Conservation (phyloP, 30 jellyfish, hydroid and myxozoan genomes). For the Pelagia noctiluca region DNA sequence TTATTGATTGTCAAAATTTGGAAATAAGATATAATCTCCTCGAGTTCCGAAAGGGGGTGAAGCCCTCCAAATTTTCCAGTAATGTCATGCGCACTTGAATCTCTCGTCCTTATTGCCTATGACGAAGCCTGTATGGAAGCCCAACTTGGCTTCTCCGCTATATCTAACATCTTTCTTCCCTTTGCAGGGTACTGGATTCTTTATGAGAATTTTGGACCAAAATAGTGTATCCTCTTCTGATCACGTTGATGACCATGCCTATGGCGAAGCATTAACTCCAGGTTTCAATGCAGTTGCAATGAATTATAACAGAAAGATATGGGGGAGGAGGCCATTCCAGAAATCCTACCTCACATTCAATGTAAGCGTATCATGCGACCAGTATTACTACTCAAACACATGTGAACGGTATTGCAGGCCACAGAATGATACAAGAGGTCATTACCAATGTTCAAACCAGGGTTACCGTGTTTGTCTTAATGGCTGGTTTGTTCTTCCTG, state of each 20-base stretch:
- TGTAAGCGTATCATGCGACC: background rate
- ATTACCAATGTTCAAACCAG: slow-evolving; percentile 17
- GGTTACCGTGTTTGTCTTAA: slow-evolving; percentile 14
- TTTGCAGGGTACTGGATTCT: slow-evolving; percentile 7
- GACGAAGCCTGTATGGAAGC: too few species aligned
- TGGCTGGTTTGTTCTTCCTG: slow-evolving; percentile 17
- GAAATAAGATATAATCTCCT: too few species aligned
- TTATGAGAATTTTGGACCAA: background rate
- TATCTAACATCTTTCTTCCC: too few species aligned
- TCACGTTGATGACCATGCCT: slow-evolving; percentile 16
- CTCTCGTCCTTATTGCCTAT: too few species aligned
- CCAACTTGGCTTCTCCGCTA: too few species aligned
- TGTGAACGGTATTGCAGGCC: slow-evolving; percentile 34
- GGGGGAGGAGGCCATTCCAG: background rate
- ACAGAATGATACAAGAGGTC: slow-evolving; percentile 37
- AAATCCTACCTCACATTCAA: background rate
- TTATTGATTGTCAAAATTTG: too few species aligned
- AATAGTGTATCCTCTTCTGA: background rate
- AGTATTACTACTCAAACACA: background rate
- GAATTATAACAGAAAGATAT: background rate
- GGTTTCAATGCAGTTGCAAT: background rate
- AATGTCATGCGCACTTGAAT: too few species aligned
- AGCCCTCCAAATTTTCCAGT: too few species aligned
- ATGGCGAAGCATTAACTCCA: background rate
- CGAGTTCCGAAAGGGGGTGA: too few species aligned